Percentiles rank a stretch among this genome's conserved stretches.
These are phyloP conservation scores for Aporrectodea caliginosa DNA, from an alignment of 1,140 invertebrate genomes.

Conservation along the genomic window DNA sequence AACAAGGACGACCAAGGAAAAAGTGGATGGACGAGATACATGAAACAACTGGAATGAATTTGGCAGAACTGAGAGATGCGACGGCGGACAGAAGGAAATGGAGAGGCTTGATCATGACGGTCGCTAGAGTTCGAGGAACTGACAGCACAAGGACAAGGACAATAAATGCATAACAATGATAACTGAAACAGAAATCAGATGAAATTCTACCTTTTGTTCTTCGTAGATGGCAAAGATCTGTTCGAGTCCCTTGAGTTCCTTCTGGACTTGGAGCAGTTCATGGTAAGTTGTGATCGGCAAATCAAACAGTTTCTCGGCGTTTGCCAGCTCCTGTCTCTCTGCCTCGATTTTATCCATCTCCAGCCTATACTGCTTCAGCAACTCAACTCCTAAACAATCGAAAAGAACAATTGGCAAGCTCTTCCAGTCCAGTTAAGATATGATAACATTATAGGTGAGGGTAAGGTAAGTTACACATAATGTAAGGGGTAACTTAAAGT, in stretches of 20 bases:
- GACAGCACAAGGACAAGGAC: background rate
- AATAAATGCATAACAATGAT: background rate
- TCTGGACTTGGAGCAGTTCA: slow-evolving; percentile 66
- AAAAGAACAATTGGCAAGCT: background rate
- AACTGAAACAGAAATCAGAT: background rate
- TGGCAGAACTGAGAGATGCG: too few species aligned
- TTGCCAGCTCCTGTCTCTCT: slow-evolving; percentile 66
- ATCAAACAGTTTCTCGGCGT: slow-evolving; percentile 80
- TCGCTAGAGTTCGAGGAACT: too few species aligned
- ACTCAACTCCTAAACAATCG: slow-evolving; percentile 48
- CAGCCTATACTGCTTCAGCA: slow-evolving; percentile 64
- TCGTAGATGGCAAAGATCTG: slow-evolving; percentile 74
- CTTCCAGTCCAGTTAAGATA: too few species aligned
- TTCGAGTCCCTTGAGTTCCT: slow-evolving; percentile 70
- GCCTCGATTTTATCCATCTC: slow-evolving; percentile 66
- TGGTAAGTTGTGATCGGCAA: slow-evolving; percentile 76
- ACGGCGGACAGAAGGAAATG: too few species aligned
- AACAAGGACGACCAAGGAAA: too few species aligned
- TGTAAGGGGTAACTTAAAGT: too few species aligned
- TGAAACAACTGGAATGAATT: too few species aligned
- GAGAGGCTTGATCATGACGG: too few species aligned
- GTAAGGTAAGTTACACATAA: too few species aligned
- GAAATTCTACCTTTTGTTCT: slow-evolving; percentile 63
- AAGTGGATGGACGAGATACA: too few species aligned
- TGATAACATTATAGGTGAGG: too few species aligned